Evolutionary conservation across 2,888 invertebrate species (phyloP).

Genomic region (Drosophila sordidula): DNA sequence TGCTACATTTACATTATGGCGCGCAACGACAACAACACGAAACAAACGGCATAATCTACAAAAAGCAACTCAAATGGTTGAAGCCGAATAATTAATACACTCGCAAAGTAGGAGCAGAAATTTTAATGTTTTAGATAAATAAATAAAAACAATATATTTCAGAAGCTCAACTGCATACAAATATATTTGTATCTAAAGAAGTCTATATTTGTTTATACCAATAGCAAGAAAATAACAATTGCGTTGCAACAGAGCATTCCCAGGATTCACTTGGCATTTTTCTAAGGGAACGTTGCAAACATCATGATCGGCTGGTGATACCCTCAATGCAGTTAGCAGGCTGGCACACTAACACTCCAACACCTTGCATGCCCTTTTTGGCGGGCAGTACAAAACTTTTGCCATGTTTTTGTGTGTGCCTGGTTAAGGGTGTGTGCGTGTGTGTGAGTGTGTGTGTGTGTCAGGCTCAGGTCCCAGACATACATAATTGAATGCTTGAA

Average conservation of each 20-base stretch:
- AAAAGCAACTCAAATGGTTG: slow-evolving; percentile 34
- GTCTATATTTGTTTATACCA: too few relatives aligned
- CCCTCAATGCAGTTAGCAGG: slow-evolving; percentile 62
- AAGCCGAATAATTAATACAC: slow-evolving; percentile 21
- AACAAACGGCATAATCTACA: slow-evolving; percentile 76
- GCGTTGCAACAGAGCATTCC: not conserved
- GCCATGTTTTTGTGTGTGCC: slow-evolving; percentile 69
- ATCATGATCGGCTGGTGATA: slow-evolving; percentile 31
- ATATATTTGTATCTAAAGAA: too few relatives aligned
- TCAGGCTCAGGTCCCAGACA: slow-evolving; percentile 77
- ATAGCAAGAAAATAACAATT: too few relatives aligned
- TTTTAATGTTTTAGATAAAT: too few relatives aligned
- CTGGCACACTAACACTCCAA: slow-evolving; percentile 71
- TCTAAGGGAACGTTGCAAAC: slow-evolving; percentile 19
- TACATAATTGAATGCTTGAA: slow-evolving; percentile 80
- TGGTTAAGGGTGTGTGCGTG: slow-evolving; percentile 30
- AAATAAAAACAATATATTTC: too few relatives aligned
- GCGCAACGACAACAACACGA: slow-evolving; percentile 70
- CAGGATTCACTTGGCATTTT: slow-evolving; percentile 4
- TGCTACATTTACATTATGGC: slow-evolving; percentile 80
- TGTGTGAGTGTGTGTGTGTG: slow-evolving; percentile 64
- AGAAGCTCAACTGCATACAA: too few relatives aligned
- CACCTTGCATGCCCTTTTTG: slow-evolving; percentile 75
- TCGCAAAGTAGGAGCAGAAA: too few relatives aligned
- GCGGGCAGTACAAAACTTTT: slow-evolving; percentile 80